phyloP scores from a whole-genome alignment of 2,797 vertebrate genomes.

The Enteromius afrohamiltoni region DNA sequence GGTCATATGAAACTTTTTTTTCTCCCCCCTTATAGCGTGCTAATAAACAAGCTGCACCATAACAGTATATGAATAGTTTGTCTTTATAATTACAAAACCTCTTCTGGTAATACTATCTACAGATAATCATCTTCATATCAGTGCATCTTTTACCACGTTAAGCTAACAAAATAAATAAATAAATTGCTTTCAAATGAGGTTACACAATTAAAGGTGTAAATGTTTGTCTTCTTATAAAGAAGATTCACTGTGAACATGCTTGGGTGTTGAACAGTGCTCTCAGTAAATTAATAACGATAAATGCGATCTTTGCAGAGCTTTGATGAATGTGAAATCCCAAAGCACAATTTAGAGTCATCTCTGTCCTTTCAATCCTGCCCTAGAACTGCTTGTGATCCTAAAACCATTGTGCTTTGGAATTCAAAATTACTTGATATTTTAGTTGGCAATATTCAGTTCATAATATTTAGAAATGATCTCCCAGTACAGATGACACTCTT shows the following conservation, averaged over 20 bases:
- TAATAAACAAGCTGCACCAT: constrained; percentile 75
- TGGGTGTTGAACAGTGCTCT: constrained; percentile 66
- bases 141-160: constrained; percentile 6
- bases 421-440: neutral
- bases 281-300: constrained; percentile 52
- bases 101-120: constrained; percentile 42
- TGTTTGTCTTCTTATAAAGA: constrained; percentile 85
- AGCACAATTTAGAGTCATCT: constrained; percentile 57
- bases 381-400: constrained; percentile 41
- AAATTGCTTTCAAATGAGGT: constrained; percentile 71
- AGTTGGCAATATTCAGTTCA: neutral
- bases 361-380: constrained; percentile 58
- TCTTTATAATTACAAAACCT: constrained; percentile 54
- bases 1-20: constrained; percentile 74
- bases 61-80: constrained; percentile 67
- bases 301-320: constrained; percentile 60
- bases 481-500: constrained; percentile 73
- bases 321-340: constrained; percentile 62
- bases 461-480: constrained; percentile 55
- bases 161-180: constrained; percentile 68
- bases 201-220: constrained; percentile 76
- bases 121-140: constrained; percentile 27
- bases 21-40: constrained; percentile 59
- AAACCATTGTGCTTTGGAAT: constrained; percentile 72
- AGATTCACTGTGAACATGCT: constrained; percentile 79